Evolutionary conservation across 2,888 invertebrate species (phyloP).

Genomic region (Lypha dubia): DNA sequence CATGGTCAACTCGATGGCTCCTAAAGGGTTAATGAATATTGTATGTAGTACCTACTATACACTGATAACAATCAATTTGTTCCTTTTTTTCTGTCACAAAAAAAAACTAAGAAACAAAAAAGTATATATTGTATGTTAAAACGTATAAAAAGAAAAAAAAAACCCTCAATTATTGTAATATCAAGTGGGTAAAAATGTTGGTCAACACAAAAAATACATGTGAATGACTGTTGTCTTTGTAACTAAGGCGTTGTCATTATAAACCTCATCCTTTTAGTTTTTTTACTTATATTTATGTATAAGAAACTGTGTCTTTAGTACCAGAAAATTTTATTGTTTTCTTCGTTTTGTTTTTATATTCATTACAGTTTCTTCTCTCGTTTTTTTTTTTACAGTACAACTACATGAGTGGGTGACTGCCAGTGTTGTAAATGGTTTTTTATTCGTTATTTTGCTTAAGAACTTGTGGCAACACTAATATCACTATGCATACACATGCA

Average conservation of each 20-base stretch:
- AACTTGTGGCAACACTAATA: slow-evolving; percentile 15
- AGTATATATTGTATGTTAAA: no score
- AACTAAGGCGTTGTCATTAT: slow-evolving; percentile 55
- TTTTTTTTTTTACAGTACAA: background rate
- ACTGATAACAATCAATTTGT: no score
- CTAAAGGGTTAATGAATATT: no score
- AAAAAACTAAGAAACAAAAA: no score
- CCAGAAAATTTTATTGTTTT: slow-evolving; percentile 48
- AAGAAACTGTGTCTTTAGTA: slow-evolving; percentile 66
- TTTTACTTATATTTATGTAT: slow-evolving; percentile 1
- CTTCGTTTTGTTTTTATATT: slow-evolving; percentile 15
- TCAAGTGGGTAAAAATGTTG: slow-evolving; percentile 31
- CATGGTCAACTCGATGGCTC: no score
- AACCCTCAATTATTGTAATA: background rate
- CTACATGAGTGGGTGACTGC: background rate
- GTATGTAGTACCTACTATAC: no score
- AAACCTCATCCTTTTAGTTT: background rate
- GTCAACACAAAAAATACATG: background rate
- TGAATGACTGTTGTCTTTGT: background rate
- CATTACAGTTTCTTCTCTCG: background rate
- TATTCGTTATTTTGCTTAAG: background rate
- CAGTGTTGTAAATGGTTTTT: background rate
- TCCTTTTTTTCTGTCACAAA: no score
- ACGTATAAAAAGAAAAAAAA: background rate
- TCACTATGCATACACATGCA: background rate